Percentiles rank a stretch among this genome's conserved stretches.
These are phyloP conservation scores for Euura saliciscinereae DNA, from an alignment of 1,140 invertebrate species.

Conservation along the genomic window DNA sequence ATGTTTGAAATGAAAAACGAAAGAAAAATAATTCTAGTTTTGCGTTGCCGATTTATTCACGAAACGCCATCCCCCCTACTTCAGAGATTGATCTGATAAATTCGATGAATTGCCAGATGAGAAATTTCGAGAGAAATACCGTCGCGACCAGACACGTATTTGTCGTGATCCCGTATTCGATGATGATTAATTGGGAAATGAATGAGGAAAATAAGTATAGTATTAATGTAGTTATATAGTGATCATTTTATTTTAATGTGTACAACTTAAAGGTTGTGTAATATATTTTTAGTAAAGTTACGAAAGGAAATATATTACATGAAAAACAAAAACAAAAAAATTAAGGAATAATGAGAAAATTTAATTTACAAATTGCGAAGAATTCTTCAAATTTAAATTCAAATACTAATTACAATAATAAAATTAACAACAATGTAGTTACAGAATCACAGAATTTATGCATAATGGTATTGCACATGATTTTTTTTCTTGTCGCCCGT, in stretches of 20 bases:
- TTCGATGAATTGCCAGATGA: too few relatives aligned
- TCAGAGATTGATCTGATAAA: too few relatives aligned
- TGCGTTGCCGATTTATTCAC: too few relatives aligned
- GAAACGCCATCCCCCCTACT: too few relatives aligned
- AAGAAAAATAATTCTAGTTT: too few relatives aligned
- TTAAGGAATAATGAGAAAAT: background rate
- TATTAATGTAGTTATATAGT: background rate
- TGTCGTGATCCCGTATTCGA: background rate
- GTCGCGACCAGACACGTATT: too few relatives aligned
- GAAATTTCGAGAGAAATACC: too few relatives aligned
- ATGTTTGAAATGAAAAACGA: too few relatives aligned
- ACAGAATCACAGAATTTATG: too few relatives aligned
- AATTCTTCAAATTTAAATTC: too few relatives aligned
- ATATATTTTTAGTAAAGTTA: background rate
- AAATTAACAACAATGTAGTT: too few relatives aligned
- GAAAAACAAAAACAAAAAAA: background rate
- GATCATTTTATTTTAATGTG: background rate
- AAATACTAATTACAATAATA: too few relatives aligned
- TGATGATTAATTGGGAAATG: background rate
- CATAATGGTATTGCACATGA: background rate
- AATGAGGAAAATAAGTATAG: background rate
- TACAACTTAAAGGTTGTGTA: constrained; percentile 5
- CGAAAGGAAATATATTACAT: constrained; percentile 1
- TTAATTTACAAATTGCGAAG: background rate
- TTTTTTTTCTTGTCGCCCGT: background rate